Conservation (phyloP, 1,140 invertebrate genomes). For the Zaprionus taronus region DNA sequence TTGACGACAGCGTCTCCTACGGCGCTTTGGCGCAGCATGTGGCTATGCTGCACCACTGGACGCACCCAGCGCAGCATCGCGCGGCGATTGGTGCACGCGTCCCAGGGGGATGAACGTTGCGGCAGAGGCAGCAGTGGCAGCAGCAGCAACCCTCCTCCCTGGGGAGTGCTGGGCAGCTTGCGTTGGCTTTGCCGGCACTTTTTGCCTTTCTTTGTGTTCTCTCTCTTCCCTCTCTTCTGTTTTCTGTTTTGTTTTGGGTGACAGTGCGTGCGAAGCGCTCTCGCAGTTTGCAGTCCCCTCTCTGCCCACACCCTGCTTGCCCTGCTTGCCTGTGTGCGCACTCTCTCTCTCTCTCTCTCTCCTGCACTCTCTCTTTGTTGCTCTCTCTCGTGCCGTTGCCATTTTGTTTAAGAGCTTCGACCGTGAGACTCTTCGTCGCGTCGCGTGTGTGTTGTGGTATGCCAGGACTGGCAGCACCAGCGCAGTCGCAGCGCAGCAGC, state of each 20-base stretch:
- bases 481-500: too few species aligned
- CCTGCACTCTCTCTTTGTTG: constrained; percentile 1
- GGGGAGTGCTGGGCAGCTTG: constrained; percentile 45
- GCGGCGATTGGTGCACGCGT: constrained; percentile 70
- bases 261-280: constrained; percentile 15
- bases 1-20: constrained; percentile 50
- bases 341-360: constrained; percentile 15
- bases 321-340: background rate
- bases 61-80: constrained; percentile 54
- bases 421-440: constrained; percentile 11
- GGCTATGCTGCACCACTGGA: constrained; percentile 25
- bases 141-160: constrained; percentile 58
- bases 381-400: constrained; percentile 26
- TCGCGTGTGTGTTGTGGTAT: constrained; percentile 48
- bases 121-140: constrained; percentile 11
- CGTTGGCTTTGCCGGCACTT: constrained; percentile 23
- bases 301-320: background rate
- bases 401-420: constrained; percentile 74
- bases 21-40: constrained; percentile 65
- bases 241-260: constrained; percentile 52
- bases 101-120: constrained; percentile 63
- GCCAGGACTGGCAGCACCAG: constrained; percentile 17
- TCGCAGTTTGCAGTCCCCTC: constrained; percentile 12
- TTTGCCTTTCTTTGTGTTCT: constrained; percentile 1
- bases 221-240: background rate